phyloP scores from a whole-genome alignment of 2,888 invertebrate genomes.

The Dasysyrphus tricinctus region DNA sequence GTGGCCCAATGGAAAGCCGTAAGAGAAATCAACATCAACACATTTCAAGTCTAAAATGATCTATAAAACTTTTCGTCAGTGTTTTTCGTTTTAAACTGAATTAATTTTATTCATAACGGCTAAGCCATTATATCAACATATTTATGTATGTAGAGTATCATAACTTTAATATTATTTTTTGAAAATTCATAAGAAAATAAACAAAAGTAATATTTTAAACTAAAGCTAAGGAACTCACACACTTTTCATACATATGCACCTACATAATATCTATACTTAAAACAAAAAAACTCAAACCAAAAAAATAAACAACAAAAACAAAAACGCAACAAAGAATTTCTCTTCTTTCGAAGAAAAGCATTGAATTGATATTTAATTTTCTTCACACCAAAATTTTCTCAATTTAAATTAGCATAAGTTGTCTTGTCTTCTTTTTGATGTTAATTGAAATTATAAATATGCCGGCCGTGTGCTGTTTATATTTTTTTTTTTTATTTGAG shows the following conservation, averaged over 20 bases:
- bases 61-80: too few species aligned
- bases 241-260: not conserved
- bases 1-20: too few species aligned
- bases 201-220: not conserved
- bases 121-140: too few species aligned
- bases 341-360: not conserved
- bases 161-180: too few species aligned
- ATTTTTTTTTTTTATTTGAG: slow-evolving; percentile 20
- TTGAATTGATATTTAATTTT: slow-evolving; percentile 1
- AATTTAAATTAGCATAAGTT: slow-evolving; percentile 64
- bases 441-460: slow-evolving; percentile 16
- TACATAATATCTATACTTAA: too few species aligned
- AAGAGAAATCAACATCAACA: too few species aligned
- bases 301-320: not conserved
- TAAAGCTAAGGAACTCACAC: slow-evolving; percentile 2
- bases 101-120: too few species aligned
- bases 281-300: not conserved
- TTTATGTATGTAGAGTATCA: too few species aligned
- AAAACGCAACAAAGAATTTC: not conserved
- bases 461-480: not conserved
- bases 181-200: too few species aligned
- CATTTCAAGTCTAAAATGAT: too few species aligned
- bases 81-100: too few species aligned
- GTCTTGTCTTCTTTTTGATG: slow-evolving; percentile 32
- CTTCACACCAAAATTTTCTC: not conserved